phyloP scores from a whole-genome alignment of 2,113 vertebrate genomes.

The Psephotus haematonotus region DNA sequence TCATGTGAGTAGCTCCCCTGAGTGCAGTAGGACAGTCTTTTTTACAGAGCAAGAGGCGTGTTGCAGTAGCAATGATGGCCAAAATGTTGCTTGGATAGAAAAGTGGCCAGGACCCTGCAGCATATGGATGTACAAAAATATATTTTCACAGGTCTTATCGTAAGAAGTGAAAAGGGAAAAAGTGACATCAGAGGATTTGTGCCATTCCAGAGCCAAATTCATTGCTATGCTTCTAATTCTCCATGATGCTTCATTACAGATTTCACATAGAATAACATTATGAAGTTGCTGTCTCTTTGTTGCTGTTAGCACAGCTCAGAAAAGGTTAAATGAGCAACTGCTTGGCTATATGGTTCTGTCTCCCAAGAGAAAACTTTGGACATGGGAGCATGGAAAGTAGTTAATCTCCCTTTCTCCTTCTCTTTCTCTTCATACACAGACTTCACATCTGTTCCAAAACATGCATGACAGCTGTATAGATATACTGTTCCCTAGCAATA shows the following conservation, averaged over 20 bases:
- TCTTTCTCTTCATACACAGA: neutral
- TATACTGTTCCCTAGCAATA: neutral
- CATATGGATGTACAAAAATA: neutral
- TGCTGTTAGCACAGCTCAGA: neutral
- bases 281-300: neutral
- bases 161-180: neutral
- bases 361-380: neutral
- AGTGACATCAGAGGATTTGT: neutral
- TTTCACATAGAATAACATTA: neutral
- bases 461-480: neutral
- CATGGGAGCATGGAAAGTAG: neutral
- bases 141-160: neutral
- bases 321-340: neutral
- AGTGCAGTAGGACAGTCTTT: neutral
- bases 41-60: neutral
- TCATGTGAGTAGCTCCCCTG: rapidly evolving
- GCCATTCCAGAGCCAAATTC: neutral
- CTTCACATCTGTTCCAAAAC: neutral
- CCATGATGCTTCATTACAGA: neutral
- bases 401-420: neutral
- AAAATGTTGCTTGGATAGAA: neutral
- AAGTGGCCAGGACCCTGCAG: neutral
- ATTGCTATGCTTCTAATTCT: neutral
- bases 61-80: neutral
- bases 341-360: neutral